Evolutionary conservation across 1,140 invertebrate species (phyloP).

Genomic region (Ceratina japonica): DNA sequence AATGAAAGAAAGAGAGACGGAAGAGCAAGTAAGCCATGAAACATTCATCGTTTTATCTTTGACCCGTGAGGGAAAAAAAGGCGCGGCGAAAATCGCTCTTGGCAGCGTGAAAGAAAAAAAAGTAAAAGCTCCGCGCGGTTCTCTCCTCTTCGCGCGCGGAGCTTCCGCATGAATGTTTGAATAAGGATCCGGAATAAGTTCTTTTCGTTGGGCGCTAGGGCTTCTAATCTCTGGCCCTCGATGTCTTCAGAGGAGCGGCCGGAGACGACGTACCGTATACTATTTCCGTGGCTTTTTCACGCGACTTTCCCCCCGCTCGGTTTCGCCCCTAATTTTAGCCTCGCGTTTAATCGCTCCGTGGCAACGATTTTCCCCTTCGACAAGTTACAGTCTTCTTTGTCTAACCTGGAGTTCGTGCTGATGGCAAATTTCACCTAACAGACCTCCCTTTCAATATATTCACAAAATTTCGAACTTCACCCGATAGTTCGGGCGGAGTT

Average conservation of each 20-base stretch:
- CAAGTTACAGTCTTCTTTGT: neutral
- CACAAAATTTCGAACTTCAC: neutral
- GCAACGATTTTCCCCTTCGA: slow-evolving; percentile 19
- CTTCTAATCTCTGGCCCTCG: slow-evolving; percentile 35
- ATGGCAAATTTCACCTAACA: neutral
- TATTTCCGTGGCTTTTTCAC: slow-evolving; percentile 47
- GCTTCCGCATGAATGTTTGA: slow-evolving; percentile 31
- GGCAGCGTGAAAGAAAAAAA: neutral
- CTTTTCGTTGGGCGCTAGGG: neutral
- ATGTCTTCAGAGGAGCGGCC: neutral
- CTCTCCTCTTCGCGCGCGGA: neutral
- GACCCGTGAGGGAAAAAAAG: neutral
- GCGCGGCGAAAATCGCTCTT: slow-evolving; percentile 12
- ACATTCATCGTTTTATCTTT: neutral
- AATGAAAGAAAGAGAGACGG: neutral
- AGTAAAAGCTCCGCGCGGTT: slow-evolving; percentile 1
- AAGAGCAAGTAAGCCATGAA: neutral
- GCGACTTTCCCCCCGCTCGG: slow-evolving; percentile 12
- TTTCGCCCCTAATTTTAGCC: slow-evolving; percentile 37
- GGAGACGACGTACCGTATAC: neutral
- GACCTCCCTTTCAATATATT: neutral
- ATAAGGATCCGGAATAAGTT: slow-evolving; percentile 17
- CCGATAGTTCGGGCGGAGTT: too few relatives aligned
- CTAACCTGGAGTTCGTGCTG: too few relatives aligned
- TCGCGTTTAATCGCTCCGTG: slow-evolving; percentile 19